Percentiles rank a stretch among this genome's conserved stretches.
Evolutionary conservation across 2,113 vertebrate genomes (phyloP).

Genomic region (Ceuthmochares aereus): DNA sequence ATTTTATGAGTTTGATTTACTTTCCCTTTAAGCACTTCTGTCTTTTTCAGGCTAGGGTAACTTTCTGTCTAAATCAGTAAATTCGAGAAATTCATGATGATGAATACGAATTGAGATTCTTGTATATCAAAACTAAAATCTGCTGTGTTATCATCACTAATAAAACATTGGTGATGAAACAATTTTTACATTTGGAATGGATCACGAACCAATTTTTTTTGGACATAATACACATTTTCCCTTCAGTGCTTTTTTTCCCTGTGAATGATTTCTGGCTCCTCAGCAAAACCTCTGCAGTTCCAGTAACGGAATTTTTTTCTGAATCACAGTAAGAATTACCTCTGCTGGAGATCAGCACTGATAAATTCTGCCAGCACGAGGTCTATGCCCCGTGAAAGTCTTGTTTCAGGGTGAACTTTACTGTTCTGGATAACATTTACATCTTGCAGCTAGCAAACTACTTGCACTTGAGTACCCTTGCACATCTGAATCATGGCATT

Average conservation of each 20-base stretch:
- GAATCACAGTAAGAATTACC: constrained; percentile 21
- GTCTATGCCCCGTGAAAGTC: neutral
- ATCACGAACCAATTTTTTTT: neutral
- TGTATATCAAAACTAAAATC: neutral
- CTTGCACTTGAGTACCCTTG: neutral
- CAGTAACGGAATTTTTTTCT: constrained; percentile 15
- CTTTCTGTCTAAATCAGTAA: neutral
- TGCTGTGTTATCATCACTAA: neutral
- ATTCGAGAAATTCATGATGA: neutral
- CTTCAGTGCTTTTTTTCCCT: neutral
- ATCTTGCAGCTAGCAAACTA: neutral
- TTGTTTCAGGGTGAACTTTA: constrained; percentile 16
- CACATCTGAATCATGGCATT: neutral
- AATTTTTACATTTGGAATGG: neutral
- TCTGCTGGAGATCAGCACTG: constrained; percentile 24
- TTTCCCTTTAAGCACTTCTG: constrained; percentile 6
- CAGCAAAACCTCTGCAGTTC: neutral
- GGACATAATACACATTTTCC: neutral
- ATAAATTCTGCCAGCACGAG: neutral
- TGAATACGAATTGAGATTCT: neutral
- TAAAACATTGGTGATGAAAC: neutral
- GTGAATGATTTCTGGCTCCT: neutral
- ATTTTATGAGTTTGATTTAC: constrained; percentile 28
- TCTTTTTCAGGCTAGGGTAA: neutral
- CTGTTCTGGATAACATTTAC: constrained; percentile 5